phyloP scores from a whole-genome alignment of 2,113 vertebrate species.

The Nothobranchius kuhntae region DNA sequence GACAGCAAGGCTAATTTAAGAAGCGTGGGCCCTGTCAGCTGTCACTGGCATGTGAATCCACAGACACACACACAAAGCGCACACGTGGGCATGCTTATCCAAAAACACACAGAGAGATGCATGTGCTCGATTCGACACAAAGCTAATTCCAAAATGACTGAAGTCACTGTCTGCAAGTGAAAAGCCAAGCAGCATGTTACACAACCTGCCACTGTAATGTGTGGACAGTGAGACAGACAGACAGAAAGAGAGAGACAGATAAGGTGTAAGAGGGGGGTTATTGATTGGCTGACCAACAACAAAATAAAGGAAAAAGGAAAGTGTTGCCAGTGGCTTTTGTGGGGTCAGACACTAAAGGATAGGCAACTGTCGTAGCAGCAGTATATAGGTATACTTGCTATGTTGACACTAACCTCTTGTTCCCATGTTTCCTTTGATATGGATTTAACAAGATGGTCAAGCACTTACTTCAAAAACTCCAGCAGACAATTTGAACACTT shows the following conservation, averaged over 20 bases:
- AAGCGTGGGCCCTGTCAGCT: conserved; percentile 69
- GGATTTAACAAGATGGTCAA: too few relatives aligned
- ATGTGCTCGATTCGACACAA: conserved; percentile 19
- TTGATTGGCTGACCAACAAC: conserved; percentile 32
- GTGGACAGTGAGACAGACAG: conserved; percentile 10
- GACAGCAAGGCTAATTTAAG: conserved; percentile 69
- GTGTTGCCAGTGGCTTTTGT: conserved; percentile 1
- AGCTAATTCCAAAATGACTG: conserved; percentile 65
- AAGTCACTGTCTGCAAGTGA: conserved; percentile 47
- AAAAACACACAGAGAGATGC: conserved; percentile 33
- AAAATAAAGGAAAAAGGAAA: conserved; percentile 14
- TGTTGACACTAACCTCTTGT: too few relatives aligned
- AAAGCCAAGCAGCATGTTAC: conserved; percentile 58
- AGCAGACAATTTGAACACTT: too few relatives aligned
- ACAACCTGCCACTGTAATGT: conserved; percentile 44
- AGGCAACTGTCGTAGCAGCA: too few relatives aligned
- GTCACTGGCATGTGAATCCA: conserved; percentile 48
- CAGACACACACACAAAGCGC: conserved; percentile 28
- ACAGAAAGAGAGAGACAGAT: conserved; percentile 3
- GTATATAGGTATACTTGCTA: background rate
- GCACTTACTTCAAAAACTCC: too few relatives aligned
- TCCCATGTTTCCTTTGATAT: too few relatives aligned
- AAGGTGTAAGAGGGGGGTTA: conserved; percentile 8
- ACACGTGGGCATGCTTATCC: conserved; percentile 39
- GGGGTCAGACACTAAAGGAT: background rate